Conservation (phyloP, 2,113 vertebrate genomes). For the Cnemophilus loriae region DNA sequence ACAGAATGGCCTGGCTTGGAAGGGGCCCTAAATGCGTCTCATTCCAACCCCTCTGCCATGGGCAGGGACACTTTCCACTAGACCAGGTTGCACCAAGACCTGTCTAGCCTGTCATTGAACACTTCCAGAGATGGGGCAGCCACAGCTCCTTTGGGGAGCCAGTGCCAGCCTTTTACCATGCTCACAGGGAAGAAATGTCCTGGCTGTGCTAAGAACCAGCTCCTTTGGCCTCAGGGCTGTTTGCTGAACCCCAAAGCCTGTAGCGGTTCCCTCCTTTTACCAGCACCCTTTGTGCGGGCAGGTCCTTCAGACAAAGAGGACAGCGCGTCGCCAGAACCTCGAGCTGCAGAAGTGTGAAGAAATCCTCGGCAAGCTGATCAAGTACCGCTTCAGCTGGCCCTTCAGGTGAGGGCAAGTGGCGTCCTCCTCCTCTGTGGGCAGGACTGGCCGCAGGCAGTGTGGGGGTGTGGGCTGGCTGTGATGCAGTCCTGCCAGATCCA, state of each 20-base stretch:
- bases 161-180: not conserved
- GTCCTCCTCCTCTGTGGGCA: not conserved
- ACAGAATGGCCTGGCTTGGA: not conserved
- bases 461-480: not conserved
- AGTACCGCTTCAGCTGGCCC: constrained; percentile 95
- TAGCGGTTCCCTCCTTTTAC: not conserved
- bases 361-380: constrained; percentile 88
- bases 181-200: not conserved
- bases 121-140: not conserved
- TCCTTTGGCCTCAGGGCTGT: not conserved
- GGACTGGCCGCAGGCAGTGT: not conserved
- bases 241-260: not conserved
- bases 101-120: not conserved
- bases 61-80: not conserved
- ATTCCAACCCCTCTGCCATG: not conserved
- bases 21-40: not conserved
- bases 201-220: not conserved
- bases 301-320: constrained; percentile 84
- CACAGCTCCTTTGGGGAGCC: not conserved
- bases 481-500: not conserved
- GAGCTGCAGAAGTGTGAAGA: constrained; percentile 94
- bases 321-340: constrained; percentile 74
- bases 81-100: not conserved
- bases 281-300: constrained; percentile 46
- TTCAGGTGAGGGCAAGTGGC: constrained; percentile 82